Percentiles rank a stretch among this genome's conserved stretches.
These are phyloP conservation scores for Drosophila sordidula DNA, from an alignment of 2,888 invertebrate species.

Conservation along the genomic window DNA sequence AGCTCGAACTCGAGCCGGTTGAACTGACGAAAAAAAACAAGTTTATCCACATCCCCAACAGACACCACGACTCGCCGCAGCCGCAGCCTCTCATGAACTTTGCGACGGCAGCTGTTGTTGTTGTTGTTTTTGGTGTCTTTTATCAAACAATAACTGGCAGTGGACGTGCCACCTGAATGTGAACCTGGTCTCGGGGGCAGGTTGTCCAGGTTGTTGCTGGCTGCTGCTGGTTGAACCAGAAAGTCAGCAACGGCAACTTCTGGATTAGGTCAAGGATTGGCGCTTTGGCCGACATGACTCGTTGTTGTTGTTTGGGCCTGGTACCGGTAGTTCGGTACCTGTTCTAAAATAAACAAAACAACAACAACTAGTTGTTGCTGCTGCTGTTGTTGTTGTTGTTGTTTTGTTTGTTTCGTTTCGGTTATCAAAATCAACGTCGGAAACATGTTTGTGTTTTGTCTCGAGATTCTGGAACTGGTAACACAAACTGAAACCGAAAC, in stretches of 20 bases:
- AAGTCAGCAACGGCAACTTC: slow-evolving; percentile 75
- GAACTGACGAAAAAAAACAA: slow-evolving; percentile 65
- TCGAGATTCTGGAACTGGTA: slow-evolving; percentile 41
- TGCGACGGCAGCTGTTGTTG: slow-evolving; percentile 13
- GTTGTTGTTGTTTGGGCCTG: slow-evolving; percentile 63
- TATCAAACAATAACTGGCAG: slow-evolving; percentile 62
- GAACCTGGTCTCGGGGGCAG: slow-evolving; percentile 64
- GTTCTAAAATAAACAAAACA: slow-evolving; percentile 65
- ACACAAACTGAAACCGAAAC: slow-evolving; percentile 40
- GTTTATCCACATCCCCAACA: slow-evolving; percentile 77
- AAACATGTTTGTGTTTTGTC: slow-evolving; percentile 43
- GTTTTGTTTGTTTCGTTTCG: slow-evolving; percentile 49
- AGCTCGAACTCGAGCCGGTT: slow-evolving; percentile 54
- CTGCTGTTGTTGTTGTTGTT: slow-evolving; percentile 17
- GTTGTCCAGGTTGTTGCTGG: slow-evolving; percentile 28
- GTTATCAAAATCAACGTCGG: slow-evolving; percentile 30
- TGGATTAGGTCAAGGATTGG: slow-evolving; percentile 84
- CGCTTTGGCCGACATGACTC: slow-evolving; percentile 34
- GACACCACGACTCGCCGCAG: slow-evolving; percentile 20
- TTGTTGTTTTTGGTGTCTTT: slow-evolving; percentile 48
- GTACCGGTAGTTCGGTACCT: slow-evolving; percentile 75
- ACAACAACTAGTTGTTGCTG: slow-evolving; percentile 47
- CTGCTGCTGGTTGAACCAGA: slow-evolving; percentile 62
- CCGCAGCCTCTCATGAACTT: slow-evolving; percentile 55
- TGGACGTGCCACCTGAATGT: slow-evolving; percentile 68